Evolutionary conservation across 2,888 invertebrate species (phyloP).

Genomic region (Folsomia candida): DNA sequence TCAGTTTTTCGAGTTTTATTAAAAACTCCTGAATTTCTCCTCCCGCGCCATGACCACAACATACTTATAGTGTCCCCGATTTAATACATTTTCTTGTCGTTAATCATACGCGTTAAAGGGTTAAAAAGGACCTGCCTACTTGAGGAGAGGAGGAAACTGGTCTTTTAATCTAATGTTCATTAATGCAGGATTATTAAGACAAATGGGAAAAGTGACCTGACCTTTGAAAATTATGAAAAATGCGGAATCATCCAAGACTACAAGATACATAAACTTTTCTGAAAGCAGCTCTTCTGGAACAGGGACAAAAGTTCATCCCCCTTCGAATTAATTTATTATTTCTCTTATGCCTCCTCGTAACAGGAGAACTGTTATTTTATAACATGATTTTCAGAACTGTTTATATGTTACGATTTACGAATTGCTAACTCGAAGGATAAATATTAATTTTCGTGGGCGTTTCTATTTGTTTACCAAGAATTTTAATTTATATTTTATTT

Average conservation of each 20-base stretch:
- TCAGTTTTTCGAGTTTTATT: too few species aligned
- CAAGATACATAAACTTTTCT: not conserved
- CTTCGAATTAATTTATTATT: not conserved
- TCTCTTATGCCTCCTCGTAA: not conserved
- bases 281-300: too few species aligned
- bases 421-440: too few species aligned
- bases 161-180: not conserved
- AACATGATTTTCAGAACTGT: not conserved
- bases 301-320: too few species aligned
- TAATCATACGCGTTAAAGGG: too few species aligned
- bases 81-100: too few species aligned
- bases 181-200: slow-evolving; percentile 2
- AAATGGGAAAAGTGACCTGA: slow-evolving; percentile 10
- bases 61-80: too few species aligned
- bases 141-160: not conserved
- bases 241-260: not conserved
- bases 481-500: not conserved
- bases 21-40: too few species aligned
- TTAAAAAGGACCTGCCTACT: not conserved
- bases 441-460: too few species aligned
- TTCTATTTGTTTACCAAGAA: not conserved
- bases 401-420: not conserved
- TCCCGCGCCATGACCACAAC: too few species aligned
- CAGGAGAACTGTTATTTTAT: not conserved
- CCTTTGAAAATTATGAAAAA: slow-evolving; percentile 7